Evolutionary conservation across 2,888 invertebrate species (phyloP).

Genomic region (Himalopsyche kuldschensis): DNA sequence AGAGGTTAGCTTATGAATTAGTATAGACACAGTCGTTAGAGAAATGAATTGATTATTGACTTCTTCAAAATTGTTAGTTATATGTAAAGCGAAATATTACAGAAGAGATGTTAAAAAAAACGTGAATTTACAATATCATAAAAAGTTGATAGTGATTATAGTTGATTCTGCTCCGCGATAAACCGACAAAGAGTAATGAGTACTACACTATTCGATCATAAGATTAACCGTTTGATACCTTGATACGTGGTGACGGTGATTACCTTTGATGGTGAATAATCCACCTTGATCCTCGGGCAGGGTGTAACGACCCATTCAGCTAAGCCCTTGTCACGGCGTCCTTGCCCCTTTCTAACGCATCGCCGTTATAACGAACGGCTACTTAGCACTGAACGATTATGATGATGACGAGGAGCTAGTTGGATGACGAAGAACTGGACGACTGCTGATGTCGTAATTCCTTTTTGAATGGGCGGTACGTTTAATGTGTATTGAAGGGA

Average conservation of each 20-base stretch:
- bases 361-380: conserved; percentile 23
- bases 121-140: not conserved
- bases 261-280: conserved; percentile 30
- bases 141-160: not conserved
- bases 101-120: no score
- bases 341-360: not conserved
- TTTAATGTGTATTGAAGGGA: not conserved
- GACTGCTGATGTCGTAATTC: not conserved
- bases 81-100: no score
- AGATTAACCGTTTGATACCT: not conserved
- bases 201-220: not conserved
- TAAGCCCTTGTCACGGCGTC: conserved; percentile 7
- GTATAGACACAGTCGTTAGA: no score
- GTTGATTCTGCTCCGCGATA: not conserved
- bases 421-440: not conserved
- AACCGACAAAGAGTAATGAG: not conserved
- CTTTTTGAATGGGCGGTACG: not conserved
- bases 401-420: not conserved
- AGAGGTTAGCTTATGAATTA: no score
- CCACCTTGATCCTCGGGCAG: conserved; percentile 18
- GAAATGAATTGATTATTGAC: no score
- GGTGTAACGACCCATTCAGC: conserved; percentile 31
- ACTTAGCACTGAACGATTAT: conserved; percentile 23
- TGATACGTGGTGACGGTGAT: conserved; percentile 27
- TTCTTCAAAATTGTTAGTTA: no score